Evolutionary conservation across 2,113 vertebrate species (phyloP).

Genomic region (Muntiacus reevesi): DNA sequence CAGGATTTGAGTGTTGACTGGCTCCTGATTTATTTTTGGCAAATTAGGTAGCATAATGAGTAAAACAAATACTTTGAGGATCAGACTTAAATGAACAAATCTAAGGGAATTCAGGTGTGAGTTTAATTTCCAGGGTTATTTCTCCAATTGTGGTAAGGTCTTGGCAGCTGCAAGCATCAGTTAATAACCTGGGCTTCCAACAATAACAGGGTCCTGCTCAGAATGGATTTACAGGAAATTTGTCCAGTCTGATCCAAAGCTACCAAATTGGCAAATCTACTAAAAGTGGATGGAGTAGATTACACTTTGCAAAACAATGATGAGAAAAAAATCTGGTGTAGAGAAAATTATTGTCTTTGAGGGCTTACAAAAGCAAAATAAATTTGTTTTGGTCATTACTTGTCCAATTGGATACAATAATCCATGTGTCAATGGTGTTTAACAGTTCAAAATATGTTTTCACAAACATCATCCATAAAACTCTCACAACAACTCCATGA

Average conservation of each 20-base stretch:
- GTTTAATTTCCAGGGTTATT: slow-evolving; percentile 38
- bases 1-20: slow-evolving; percentile 33
- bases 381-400: background rate
- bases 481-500: background rate
- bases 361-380: slow-evolving; percentile 35
- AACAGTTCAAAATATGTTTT: slow-evolving; percentile 11
- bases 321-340: slow-evolving; percentile 8
- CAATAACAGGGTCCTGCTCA: slow-evolving; percentile 48
- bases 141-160: slow-evolving; percentile 55
- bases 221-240: slow-evolving; percentile 48
- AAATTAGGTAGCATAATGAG: slow-evolving; percentile 50
- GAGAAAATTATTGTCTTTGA: slow-evolving; percentile 10
- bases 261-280: slow-evolving; percentile 63
- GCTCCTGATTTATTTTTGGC: slow-evolving; percentile 56
- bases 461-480: background rate
- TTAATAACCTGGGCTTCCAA: slow-evolving; percentile 53
- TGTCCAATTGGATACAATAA: background rate
- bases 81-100: slow-evolving; percentile 61
- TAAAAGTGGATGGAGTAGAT: slow-evolving; percentile 37
- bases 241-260: slow-evolving; percentile 43
- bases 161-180: slow-evolving; percentile 59
- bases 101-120: slow-evolving; percentile 58
- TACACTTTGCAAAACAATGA: slow-evolving; percentile 4
- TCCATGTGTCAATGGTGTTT: background rate
- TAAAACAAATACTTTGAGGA: slow-evolving; percentile 64